phyloP scores from a whole-genome alignment of 2,113 vertebrate species.

The Grammomys surdaster region DNA sequence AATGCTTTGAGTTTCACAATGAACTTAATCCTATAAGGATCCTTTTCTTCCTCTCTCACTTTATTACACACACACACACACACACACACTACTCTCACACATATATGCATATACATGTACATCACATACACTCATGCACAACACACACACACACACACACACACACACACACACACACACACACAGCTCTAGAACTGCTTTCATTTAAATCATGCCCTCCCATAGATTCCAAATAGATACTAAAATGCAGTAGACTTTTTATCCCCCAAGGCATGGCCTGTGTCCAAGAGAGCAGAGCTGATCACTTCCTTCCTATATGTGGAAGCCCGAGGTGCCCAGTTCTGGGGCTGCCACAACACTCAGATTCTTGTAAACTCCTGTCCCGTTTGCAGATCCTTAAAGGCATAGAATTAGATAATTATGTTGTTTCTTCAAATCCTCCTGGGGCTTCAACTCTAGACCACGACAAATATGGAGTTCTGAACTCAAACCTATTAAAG shows the following conservation, averaged over 20 bases:
- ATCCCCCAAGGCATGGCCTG: neutral
- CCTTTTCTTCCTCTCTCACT: neutral
- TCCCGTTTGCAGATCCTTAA: neutral
- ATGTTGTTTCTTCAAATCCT: constrained; percentile 43
- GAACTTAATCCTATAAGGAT: neutral
- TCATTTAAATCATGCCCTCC: neutral
- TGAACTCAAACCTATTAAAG: constrained; percentile 74
- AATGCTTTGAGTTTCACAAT: neutral
- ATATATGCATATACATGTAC: neutral
- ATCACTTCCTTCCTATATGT: neutral
- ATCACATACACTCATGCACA: neutral
- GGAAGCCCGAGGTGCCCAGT: neutral
- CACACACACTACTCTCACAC: neutral
- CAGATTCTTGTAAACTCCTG: neutral
- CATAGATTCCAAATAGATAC: neutral
- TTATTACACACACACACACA: neutral
- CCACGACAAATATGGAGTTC: constrained; percentile 78
- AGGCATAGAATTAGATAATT: neutral
- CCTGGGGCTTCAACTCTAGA: constrained; percentile 51
- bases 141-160: neutral
- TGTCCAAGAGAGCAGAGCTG: neutral
- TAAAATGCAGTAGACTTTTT: neutral
- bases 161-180: neutral
- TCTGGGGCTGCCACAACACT: neutral
- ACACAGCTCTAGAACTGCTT: neutral